Evolutionary conservation across 2,797 vertebrate species (phyloP), one percentile per base, ranked within the genome.

Genomic region (Tauraco hartlaubi): DNA sequence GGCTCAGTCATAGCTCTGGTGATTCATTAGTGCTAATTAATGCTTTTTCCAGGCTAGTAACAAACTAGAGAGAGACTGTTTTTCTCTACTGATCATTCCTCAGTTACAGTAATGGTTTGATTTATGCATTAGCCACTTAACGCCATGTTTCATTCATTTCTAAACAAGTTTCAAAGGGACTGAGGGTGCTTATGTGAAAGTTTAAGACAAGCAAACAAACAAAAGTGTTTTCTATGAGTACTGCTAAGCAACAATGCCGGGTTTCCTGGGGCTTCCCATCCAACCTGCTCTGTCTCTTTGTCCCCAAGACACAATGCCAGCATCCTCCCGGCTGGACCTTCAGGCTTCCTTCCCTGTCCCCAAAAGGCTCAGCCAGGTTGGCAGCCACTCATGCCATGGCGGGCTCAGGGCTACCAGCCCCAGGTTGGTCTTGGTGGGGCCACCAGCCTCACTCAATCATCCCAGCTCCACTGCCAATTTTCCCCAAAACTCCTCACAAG

Each of bases 11-110:
- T 74, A 46, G 33, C 94, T 95, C 64, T 88, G 83, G 86, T 98
- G 98, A 97, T 97, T 98, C 97, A 97, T 98, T 98, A 98, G 90
- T 97, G 94, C 91, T 98, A 98, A 98, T 98, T 98, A 98, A 97
- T 94, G 92, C 75, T 95, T 98, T 98, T 97, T 97, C 93, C 95
- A 90, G 94, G 94, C 95, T 94, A 97, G 91, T 95, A 91, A 96
- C 96, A 94, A 92, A 96, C 74, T 92, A 91, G 84, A 96, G 89
- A 97, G 91, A 96, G 96, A 92, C 51, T 86, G 83, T 89, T 96
- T 95, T 93, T 80, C 96, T 96, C 90, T 95, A 95, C 95, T 97
- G 97, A 98, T 98, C 96, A 92, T 75, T 93, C 95, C 96, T 96
- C 97, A 95, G 82, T 97, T 97, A 97, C 73, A 93, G 63, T 94